A percentile compares a stretch with the other conserved stretches of the same genome.
Conservation (phyloP, 2,113 vertebrate genomes). For the Erythrocercus mccallii region DNA sequence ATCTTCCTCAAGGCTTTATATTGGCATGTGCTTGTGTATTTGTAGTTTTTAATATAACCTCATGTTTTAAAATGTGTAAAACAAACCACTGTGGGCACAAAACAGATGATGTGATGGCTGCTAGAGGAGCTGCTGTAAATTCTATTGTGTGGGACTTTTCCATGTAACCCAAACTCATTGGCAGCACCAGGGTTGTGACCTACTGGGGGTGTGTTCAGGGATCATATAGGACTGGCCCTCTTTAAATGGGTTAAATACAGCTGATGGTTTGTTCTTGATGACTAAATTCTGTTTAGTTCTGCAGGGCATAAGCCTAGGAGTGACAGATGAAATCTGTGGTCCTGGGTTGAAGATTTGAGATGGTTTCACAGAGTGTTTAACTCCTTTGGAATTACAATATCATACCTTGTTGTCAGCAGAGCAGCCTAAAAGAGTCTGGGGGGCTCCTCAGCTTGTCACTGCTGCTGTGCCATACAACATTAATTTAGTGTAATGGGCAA, state of each 20-base stretch:
- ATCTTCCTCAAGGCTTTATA: neutral
- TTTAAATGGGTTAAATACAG: neutral
- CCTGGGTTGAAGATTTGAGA: neutral
- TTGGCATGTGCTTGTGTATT: neutral
- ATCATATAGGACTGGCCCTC: neutral
- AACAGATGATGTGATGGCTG: neutral
- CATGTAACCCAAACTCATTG: neutral
- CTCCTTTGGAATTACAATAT: neutral
- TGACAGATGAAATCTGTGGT: neutral
- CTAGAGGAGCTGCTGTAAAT: neutral
- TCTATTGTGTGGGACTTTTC: neutral
- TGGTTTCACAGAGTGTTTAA: neutral
- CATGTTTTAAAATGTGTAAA: neutral
- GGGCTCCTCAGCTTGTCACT: neutral
- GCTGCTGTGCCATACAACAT: neutral
- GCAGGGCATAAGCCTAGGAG: neutral
- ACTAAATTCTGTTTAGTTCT: neutral
- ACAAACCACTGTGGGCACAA: rapidly evolving
- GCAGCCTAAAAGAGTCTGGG: neutral
- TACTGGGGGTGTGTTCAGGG: neutral
- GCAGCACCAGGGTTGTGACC: neutral
- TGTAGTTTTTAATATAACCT: neutral
- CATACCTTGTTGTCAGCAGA: neutral
- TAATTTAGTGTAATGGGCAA: slow-evolving; percentile 18
- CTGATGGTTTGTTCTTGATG: neutral